These are phyloP conservation scores for Athene cunicularia DNA, from an alignment of 2,113 vertebrate genomes.

Conservation along the genomic window DNA sequence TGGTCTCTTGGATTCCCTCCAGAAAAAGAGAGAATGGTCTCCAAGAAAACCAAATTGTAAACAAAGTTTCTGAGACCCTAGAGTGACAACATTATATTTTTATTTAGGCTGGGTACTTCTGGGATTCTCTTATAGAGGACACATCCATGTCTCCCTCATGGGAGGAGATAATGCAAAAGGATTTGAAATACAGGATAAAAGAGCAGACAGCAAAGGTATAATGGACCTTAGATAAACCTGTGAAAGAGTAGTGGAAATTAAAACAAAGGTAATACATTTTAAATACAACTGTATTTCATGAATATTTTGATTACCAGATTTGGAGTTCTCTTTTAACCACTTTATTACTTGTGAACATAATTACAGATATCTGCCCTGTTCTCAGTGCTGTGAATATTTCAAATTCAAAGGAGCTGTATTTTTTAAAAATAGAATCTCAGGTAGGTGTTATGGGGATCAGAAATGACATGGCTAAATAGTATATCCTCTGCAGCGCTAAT, in stretches of 20 bases:
- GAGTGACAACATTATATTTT: conserved; percentile 53
- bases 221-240: neutral
- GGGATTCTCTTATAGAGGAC: neutral
- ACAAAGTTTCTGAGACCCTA: conserved; percentile 51
- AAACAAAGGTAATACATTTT: neutral
- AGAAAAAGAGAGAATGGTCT: conserved; percentile 21
- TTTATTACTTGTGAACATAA: neutral
- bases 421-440: neutral
- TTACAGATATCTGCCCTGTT: neutral
- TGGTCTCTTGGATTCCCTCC: neutral
- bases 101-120: conserved; percentile 29
- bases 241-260: neutral
- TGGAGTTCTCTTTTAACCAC: neutral
- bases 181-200: neutral
- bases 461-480: neutral
- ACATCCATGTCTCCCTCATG: conserved; percentile 10
- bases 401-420: neutral
- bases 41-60: conserved; percentile 63
- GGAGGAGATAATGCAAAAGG: neutral
- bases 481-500: neutral
- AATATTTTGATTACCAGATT: neutral
- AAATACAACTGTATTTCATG: neutral
- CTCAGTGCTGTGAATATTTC: neutral
- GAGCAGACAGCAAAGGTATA: neutral
- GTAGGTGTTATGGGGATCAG: neutral